A percentile compares a stretch with the other conserved stretches of the same genome.
These are phyloP conservation scores for Ceuthmochares aereus DNA, from an alignment of 2,113 vertebrate genomes.

Conservation along the genomic window DNA sequence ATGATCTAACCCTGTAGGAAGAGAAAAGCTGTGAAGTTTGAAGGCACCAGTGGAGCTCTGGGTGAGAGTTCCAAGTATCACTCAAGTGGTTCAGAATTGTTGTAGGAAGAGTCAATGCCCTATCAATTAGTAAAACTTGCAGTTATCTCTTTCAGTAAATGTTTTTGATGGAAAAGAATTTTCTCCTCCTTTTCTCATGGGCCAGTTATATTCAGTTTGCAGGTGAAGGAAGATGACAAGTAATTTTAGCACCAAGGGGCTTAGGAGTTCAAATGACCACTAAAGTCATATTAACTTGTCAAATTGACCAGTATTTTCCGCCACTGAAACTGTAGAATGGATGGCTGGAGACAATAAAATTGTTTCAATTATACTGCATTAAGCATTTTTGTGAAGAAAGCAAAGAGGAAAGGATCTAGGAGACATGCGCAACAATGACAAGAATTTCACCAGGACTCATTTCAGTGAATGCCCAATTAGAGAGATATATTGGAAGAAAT, in stretches of 20 bases:
- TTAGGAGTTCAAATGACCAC: conserved; percentile 85
- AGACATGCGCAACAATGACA: conserved; percentile 26
- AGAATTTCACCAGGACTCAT: conserved; percentile 23
- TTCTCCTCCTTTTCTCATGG: background rate
- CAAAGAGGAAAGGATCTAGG: conserved; percentile 56
- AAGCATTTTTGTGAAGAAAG: conserved; percentile 71
- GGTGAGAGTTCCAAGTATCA: background rate
- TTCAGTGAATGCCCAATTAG: conserved; percentile 2
- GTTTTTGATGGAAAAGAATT: conserved; percentile 53
- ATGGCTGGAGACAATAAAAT: conserved; percentile 85
- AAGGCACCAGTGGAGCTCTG: background rate
- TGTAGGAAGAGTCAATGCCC: conserved; percentile 28
- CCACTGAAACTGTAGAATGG: conserved; percentile 79
- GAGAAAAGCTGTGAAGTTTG: background rate
- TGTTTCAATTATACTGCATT: conserved; percentile 86
- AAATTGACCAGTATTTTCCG: conserved; percentile 85
- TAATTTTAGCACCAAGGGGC: conserved; percentile 78
- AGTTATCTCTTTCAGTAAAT: conserved; percentile 54
- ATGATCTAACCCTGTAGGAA: background rate
- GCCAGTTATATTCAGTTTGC: conserved; percentile 48
- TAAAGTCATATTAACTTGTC: conserved; percentile 85
- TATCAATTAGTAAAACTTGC: conserved; percentile 63
- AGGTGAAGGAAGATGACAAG: conserved; percentile 78
- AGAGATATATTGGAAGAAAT: background rate
- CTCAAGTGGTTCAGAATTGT: background rate